Evolutionary conservation across 2,797 vertebrate genomes (phyloP), one percentile per base, ranked within the genome.

Genomic region (Enteromius unitaeniatus): DNA sequence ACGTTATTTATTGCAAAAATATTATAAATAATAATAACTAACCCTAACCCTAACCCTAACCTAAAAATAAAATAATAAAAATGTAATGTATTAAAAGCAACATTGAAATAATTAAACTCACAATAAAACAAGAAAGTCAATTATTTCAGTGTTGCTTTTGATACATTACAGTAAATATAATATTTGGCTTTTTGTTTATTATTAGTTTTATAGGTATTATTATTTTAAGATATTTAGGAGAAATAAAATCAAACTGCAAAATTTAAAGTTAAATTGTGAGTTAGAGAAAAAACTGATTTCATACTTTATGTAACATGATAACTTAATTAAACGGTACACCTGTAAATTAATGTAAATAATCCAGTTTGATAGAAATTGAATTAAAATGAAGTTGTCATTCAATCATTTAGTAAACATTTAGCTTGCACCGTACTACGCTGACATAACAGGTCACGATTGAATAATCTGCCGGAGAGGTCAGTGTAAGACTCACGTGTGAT

Each of bases 401-500:
- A 55, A 1, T 55, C 8, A 55, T 55, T 55, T n/a, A n/a, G 53
- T 8, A n/a, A 55, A 47, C 3, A 40, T 40, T 8, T 40, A 40
- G 37, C 28, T 28, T 53, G n/a, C 37, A 40, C 37, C 37, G 37
- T 40, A 40, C 37, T 40, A 40, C 2, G 17, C 7, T 80, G 64
- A n/a, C 34, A 55, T 15, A 65, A 51, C 37, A 26, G 53, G 51
- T 28, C 73, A 51, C 3, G n/a, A 31, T 14, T 77, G 21, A 69
- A 34, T 26, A 74, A 26, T 45, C 51, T 79, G 42, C 49, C 82
- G 53, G 31, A 86, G 69, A 28, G 45, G 67, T 81, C 68, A n/a
- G 34, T 28, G 23, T 53, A 58, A 74, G 37, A 77, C 78, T 78
- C 65, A 45, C 65, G 84, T 81, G 84, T 78, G 62, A 13, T 51